These are phyloP conservation scores for Halcyon senegalensis DNA, from an alignment of 2,113 vertebrate genomes.

Conservation along the genomic window DNA sequence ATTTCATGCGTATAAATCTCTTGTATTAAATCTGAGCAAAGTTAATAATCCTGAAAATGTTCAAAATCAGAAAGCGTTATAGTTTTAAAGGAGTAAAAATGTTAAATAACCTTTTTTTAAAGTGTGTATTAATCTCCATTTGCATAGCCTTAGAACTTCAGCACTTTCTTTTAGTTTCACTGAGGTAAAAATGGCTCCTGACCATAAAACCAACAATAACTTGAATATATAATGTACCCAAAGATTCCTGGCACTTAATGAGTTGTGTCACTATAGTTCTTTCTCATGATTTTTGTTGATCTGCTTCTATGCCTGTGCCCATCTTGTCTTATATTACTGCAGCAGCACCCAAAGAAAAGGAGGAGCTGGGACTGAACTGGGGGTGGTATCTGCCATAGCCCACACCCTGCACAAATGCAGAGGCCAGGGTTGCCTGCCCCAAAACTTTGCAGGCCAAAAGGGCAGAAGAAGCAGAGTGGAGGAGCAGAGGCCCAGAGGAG, in stretches of 20 bases:
- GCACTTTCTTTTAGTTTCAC: slow-evolving; percentile 9
- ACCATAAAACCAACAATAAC: not conserved
- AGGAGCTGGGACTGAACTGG: not conserved
- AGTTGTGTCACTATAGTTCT: not conserved
- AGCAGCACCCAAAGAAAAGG: not conserved
- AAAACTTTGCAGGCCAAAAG: not conserved
- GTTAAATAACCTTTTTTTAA: slow-evolving; percentile 5
- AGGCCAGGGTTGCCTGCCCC: not conserved
- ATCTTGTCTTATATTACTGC: not conserved
- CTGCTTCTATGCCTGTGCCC: fast-evolving
- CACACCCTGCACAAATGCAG: not conserved
- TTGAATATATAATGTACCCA: not conserved
- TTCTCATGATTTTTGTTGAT: not conserved
- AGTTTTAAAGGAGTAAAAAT: slow-evolving; percentile 15
- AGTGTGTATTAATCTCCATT: not conserved
- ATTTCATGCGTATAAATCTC: not conserved
- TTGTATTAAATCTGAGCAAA: slow-evolving; percentile 24
- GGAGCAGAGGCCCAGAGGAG: not conserved
- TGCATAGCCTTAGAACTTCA: slow-evolving; percentile 15
- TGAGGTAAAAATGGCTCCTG: not conserved
- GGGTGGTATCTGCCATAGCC: not conserved
- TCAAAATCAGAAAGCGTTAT: slow-evolving; percentile 41
- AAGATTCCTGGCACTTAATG: not conserved
- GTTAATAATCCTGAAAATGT: slow-evolving; percentile 44
- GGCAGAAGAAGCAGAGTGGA: not conserved